Percentiles rank a stretch among this genome's conserved stretches.
These are phyloP conservation scores for Scaptomyza reducta DNA, from an alignment of 2,888 invertebrate species.

Conservation along the genomic window DNA sequence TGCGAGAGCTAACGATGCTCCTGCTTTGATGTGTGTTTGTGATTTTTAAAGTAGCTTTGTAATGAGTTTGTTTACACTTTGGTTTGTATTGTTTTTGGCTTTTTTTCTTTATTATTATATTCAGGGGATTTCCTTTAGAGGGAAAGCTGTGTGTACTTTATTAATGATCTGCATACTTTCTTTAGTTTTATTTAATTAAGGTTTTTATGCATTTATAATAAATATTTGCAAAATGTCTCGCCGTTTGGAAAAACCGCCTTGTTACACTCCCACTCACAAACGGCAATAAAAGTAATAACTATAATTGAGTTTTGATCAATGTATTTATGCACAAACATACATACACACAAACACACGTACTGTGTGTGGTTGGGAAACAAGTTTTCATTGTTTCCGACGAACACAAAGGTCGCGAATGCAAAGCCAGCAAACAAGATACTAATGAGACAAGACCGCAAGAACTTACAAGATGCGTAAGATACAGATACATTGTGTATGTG, in stretches of 20 bases:
- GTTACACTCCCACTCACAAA: constrained; percentile 45
- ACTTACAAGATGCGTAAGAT: constrained; percentile 26
- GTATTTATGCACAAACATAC: constrained; percentile 4
- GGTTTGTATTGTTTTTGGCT: neutral
- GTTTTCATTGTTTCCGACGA: constrained; percentile 43
- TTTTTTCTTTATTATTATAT: constrained; percentile 23
- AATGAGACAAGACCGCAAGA: constrained; percentile 41
- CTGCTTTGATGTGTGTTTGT: neutral
- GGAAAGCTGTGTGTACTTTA: constrained; percentile 1
- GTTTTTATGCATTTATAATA: neutral
- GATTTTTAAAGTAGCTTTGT: constrained; percentile 21
- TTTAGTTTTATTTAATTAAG: constrained; percentile 3
- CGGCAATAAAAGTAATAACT: constrained; percentile 7
- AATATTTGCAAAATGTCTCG: neutral
- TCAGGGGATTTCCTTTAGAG: constrained; percentile 7
- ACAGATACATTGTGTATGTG: constrained; percentile 1
- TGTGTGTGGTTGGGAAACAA: constrained; percentile 39
- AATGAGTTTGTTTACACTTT: constrained; percentile 14
- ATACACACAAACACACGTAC: neutral
- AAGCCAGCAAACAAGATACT: constrained; percentile 33
- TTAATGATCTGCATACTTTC: neutral
- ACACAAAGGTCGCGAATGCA: constrained; percentile 45
- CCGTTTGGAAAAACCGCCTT: neutral
- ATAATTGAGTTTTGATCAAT: constrained; percentile 31
- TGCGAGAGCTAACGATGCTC: neutral